Base-by-base conservation (phyloP, 2,113 vertebrate species). In the Tupaia chinensis region DNA sequence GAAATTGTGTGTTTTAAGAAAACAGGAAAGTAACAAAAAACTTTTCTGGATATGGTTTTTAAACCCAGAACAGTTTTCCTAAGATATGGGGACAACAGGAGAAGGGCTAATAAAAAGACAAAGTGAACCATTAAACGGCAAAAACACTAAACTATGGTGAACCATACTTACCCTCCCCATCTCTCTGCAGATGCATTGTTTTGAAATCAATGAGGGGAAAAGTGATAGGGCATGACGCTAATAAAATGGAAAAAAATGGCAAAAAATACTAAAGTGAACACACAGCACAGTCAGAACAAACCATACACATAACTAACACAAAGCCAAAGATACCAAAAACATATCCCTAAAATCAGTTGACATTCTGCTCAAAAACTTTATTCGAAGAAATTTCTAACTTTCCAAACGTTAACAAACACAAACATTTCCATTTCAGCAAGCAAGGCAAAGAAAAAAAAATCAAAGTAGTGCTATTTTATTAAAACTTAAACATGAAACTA, bases 151-250 rank as follows among this genome's bases (percentile, higher is more conserved):
- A 98, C 44, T 98, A 98, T 98, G 98, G 98, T 98, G 97, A 98
- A 98, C 98, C 98, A 98, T 98, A 99, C 99, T 99, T 99, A 99
- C 99, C 99, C 94, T 99, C 99, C 98, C 99, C 99, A 99, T 99
- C 99, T 98, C 98, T 99, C 98, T 99, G 99, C 98, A 99, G 99
- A 98, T 99, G 99, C 99, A 99, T 99, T 99, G 99, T 99, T 99
- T 99, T 99, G 99, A 99, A 99, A 99, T 99, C 99, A 99, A 99
- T 99, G 99, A 99, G 99, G 99, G 99, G 99, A 93, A 99, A 99
- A 99, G 99, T 99, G 99, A 99, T 99, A 98, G 99, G 99, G 98
- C 99, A 99, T 99, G 99, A 99, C 82, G 98, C 99, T 99, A 99
- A 99, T 99, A 98, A 98, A 99, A 99, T 98, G 98, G 98, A 98